Percentiles rank a stretch among this genome's conserved stretches.
Evolutionary conservation across 2,113 vertebrate genomes (phyloP).

Genomic region (Phoxinus phoxinus): DNA sequence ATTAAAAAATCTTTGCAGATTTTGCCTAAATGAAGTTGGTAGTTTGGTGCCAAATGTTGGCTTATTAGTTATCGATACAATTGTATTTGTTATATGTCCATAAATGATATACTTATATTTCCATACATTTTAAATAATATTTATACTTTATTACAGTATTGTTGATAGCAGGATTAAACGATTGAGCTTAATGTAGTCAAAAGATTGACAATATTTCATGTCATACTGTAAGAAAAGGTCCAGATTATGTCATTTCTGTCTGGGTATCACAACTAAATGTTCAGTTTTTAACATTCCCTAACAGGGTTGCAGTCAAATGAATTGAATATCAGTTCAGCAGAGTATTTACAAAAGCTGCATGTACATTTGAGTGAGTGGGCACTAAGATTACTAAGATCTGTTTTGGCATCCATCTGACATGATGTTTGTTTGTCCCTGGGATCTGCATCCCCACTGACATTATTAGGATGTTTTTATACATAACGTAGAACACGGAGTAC

Average conservation of each 20-base stretch:
- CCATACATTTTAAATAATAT: background rate
- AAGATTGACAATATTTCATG: background rate
- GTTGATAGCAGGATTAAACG: background rate
- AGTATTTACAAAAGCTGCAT: background rate
- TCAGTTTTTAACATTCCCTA: background rate
- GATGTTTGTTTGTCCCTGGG: background rate
- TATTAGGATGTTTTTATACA: conserved; percentile 1
- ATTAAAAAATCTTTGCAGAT: background rate
- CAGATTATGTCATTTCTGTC: background rate
- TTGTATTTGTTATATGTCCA: background rate
- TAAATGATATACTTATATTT: background rate
- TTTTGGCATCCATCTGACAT: background rate
- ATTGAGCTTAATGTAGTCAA: background rate
- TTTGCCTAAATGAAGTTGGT: background rate
- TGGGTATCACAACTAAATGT: background rate
- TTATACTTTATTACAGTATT: background rate
- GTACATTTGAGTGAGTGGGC: background rate
- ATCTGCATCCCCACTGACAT: background rate
- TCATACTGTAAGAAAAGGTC: background rate
- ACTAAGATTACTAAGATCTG: background rate
- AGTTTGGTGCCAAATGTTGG: background rate
- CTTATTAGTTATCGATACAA: background rate
- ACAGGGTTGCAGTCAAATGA: background rate
- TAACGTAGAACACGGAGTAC: background rate
- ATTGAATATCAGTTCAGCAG: background rate